Percentiles rank a stretch among this genome's conserved stretches.
phyloP scores from a whole-genome alignment of 2,797 vertebrate genomes.

The Triplophysa yarkandensis region DNA sequence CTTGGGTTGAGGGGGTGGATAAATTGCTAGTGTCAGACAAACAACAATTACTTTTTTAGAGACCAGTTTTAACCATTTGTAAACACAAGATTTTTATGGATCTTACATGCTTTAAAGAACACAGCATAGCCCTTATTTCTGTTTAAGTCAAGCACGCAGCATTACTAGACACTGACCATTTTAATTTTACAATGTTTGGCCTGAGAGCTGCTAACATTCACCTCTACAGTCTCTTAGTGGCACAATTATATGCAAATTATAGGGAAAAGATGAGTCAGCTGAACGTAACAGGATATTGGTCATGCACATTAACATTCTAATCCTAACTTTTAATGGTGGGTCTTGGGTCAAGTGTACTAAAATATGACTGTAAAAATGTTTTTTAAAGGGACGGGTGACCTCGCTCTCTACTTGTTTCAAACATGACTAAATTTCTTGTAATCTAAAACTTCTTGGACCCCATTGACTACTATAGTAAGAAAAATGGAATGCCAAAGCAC shows the following conservation, averaged over 20 bases:
- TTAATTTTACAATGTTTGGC: not conserved
- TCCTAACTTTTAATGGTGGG: not conserved
- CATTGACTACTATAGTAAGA: too few species aligned
- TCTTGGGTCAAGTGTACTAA: not conserved
- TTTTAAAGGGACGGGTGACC: too few species aligned
- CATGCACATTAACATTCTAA: not conserved
- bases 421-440: too few species aligned
- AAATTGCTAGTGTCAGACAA: slow-evolving; percentile 19
- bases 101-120: slow-evolving; percentile 11
- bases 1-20: not conserved
- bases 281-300: not conserved
- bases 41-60: slow-evolving; percentile 26
- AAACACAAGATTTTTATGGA: not conserved
- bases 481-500: too few species aligned
- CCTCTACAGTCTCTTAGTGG: not conserved
- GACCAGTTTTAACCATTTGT: slow-evolving; percentile 8
- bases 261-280: not conserved
- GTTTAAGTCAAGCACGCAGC: not conserved
- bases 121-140: not conserved
- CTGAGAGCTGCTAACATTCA: not conserved
- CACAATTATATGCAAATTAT: not conserved
- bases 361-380: not conserved
- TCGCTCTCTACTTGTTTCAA: too few species aligned
- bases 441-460: too few species aligned
- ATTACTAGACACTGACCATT: not conserved